A percentile compares a stretch with the other conserved stretches of the same genome.
Evolutionary conservation across 2,797 vertebrate species (phyloP).

Genomic region (Cercopithecus diana): DNA sequence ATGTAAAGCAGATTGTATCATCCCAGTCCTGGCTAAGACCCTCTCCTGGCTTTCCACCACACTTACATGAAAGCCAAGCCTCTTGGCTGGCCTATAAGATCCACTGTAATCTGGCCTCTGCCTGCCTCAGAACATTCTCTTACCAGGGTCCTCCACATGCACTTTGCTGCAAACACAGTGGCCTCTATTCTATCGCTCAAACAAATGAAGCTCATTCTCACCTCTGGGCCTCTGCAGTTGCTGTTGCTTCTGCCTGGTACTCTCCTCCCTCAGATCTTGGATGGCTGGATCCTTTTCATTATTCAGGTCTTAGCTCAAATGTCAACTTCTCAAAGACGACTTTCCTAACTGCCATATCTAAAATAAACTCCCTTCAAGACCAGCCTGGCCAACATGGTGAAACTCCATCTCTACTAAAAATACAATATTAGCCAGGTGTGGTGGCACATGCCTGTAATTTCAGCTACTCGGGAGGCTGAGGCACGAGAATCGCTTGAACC

Average conservation of each 20-base stretch:
- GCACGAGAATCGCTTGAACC: not conserved
- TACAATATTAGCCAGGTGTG: not conserved
- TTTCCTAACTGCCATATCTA: not conserved
- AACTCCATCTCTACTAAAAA: not conserved
- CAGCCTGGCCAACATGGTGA: not conserved
- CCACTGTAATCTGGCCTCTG: not conserved
- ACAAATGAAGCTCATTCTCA: not conserved
- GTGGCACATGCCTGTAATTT: not conserved
- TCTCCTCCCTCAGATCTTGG: not conserved
- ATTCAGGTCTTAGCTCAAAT: constrained; percentile 9
- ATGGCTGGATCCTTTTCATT: not conserved
- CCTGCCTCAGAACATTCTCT: not conserved
- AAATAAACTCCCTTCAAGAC: not conserved
- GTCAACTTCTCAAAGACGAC: not conserved
- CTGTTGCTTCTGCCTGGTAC: not conserved
- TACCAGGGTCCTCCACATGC: not conserved
- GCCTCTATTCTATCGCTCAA: not conserved
- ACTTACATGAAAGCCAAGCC: not conserved
- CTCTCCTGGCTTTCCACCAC: not conserved
- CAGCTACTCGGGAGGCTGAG: not conserved
- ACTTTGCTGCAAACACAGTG: not conserved
- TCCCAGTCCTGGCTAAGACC: not conserved
- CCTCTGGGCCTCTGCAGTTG: not conserved
- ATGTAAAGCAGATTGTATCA: not conserved
- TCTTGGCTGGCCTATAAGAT: not conserved